A percentile compares a stretch with the other conserved stretches of the same genome.
These are phyloP conservation scores for Turdus rufiventris DNA, from an alignment of 2,113 vertebrate genomes.

Conservation along the genomic window DNA sequence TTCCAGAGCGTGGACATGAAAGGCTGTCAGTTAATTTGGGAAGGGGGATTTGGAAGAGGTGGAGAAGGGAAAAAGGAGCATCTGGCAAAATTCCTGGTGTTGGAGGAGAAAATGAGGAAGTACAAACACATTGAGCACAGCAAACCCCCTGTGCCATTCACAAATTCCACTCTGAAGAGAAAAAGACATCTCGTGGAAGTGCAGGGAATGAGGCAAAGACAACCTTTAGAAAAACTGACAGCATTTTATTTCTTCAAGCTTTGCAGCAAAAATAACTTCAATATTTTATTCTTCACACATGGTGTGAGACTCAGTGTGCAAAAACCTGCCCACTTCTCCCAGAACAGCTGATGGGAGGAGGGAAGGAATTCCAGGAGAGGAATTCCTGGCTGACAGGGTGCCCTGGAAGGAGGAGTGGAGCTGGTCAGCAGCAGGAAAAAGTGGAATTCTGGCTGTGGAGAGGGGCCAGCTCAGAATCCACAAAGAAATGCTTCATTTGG, in stretches of 20 bases:
- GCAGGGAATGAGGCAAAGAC: background rate
- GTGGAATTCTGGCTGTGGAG: background rate
- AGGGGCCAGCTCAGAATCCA: background rate
- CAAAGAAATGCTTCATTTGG: background rate
- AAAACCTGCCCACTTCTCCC: background rate
- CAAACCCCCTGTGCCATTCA: background rate
- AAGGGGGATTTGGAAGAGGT: background rate
- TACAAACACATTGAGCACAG: background rate
- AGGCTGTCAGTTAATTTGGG: background rate
- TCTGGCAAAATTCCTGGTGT: background rate
- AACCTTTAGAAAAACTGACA: background rate
- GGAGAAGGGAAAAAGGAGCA: background rate
- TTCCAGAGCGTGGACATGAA: background rate
- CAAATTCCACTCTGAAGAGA: background rate
- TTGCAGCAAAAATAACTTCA: background rate
- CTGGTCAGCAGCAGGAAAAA: background rate
- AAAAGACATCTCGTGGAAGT: rapidly evolving
- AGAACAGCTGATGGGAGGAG: background rate
- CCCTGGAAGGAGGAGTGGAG: background rate
- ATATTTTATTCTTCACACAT: background rate
- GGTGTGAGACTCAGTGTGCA: background rate
- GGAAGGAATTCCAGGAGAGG: background rate
- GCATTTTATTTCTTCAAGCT: background rate
- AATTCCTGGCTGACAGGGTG: background rate
- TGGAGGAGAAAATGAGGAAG: background rate